Evolutionary conservation across 2,113 vertebrate genomes (phyloP).

Genomic region (Zosterops japonicus): DNA sequence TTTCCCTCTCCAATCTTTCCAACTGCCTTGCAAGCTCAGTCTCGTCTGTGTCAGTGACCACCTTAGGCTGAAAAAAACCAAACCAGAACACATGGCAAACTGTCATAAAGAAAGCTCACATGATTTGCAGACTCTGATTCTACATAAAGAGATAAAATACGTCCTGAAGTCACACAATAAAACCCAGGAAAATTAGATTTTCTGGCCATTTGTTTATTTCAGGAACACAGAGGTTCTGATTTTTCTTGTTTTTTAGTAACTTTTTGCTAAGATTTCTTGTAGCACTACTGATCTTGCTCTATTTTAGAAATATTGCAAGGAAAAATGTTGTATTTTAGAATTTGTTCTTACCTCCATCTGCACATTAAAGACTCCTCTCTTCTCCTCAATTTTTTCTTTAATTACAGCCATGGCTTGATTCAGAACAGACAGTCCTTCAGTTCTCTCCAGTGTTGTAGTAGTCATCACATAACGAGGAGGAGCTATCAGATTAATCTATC

Average conservation of each 20-base stretch:
- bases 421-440: conserved; percentile 94
- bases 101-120: neutral
- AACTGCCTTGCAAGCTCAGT: conserved; percentile 94
- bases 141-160: neutral
- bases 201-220: neutral
- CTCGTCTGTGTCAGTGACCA: conserved; percentile 97
- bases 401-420: conserved; percentile 98
- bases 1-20: conserved; percentile 94
- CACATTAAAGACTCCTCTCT: conserved; percentile 96
- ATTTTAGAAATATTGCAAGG: neutral
- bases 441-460: conserved; percentile 95
- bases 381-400: conserved; percentile 98
- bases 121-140: neutral
- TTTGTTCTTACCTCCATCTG: conserved; percentile 90
- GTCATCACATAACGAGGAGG: conserved; percentile 99
- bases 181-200: neutral
- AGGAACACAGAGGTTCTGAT: neutral
- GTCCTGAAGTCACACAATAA: neutral
- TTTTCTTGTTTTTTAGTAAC: neutral
- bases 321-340: neutral
- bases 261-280: neutral
- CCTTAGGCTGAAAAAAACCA: conserved; percentile 85
- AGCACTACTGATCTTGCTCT: neutral
- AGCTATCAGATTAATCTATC: conserved; percentile 95
- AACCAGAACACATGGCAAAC: neutral